Percentiles rank a stretch among this genome's conserved stretches.
These are phyloP conservation scores for Spinus pinus DNA, from an alignment of 2,797 vertebrate species.

Conservation along the genomic window DNA sequence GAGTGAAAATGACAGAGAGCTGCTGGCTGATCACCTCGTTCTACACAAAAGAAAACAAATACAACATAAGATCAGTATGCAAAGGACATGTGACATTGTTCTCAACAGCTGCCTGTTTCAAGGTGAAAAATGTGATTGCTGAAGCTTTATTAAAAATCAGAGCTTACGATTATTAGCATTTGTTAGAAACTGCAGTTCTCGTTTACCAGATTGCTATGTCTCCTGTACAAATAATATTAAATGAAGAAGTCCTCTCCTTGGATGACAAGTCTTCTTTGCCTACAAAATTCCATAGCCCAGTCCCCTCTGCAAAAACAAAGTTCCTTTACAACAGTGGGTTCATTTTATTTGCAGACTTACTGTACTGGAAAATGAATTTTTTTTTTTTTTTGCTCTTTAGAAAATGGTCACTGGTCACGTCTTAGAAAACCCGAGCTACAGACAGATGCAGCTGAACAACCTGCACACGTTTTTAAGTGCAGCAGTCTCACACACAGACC, in stretches of 20 bases:
- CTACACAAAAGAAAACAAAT: slow-evolving; percentile 62
- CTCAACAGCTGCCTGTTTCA: not conserved
- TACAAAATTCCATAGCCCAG: not conserved
- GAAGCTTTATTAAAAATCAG: slow-evolving; percentile 11
- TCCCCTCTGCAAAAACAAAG: not conserved
- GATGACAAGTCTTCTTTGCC: not conserved
- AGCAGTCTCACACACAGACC: not conserved
- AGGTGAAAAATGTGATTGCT: not conserved
- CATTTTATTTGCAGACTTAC: not conserved
- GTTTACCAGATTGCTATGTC: not conserved
- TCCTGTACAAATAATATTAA: not conserved
- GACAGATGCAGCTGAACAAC: not conserved
- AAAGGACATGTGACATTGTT: not conserved
- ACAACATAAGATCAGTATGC: not conserved
- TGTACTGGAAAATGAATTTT: not conserved
- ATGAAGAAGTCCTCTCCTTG: not conserved
- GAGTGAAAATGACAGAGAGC: slow-evolving; percentile 82
- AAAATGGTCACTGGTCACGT: not conserved
- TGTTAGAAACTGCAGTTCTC: not conserved
- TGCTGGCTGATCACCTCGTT: slow-evolving; percentile 85
- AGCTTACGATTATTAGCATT: not conserved
- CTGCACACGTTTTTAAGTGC: not conserved
- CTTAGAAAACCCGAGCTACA: not conserved
- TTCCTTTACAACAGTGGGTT: not conserved
- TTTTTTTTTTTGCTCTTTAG: not conserved